A percentile compares a stretch with the other conserved stretches of the same genome.
Conservation (phyloP, 2,797 vertebrate species). For the Furcifer pardalis region DNA sequence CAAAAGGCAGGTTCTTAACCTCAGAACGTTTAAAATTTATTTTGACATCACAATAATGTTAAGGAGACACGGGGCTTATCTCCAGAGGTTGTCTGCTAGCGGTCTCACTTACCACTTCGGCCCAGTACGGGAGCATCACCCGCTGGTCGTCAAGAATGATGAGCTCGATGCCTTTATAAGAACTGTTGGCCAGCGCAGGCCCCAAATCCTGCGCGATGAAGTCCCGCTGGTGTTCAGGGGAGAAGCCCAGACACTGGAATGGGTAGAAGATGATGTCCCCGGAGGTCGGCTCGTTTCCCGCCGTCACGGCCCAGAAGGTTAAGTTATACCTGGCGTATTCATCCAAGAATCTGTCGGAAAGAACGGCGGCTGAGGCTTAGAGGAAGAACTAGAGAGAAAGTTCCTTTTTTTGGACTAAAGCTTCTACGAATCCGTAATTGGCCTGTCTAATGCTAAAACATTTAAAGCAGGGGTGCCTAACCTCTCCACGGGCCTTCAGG, state of each 20-base stretch:
- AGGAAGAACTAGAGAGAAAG: background rate
- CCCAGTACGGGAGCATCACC: slow-evolving; percentile 91
- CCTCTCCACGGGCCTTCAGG: too few species aligned
- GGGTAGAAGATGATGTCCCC: slow-evolving; percentile 88
- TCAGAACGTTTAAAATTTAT: too few species aligned
- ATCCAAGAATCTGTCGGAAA: slow-evolving; percentile 85
- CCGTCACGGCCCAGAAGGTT: slow-evolving; percentile 93
- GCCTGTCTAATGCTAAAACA: too few species aligned
- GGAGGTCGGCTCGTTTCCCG: slow-evolving; percentile 91
- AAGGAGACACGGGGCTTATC: too few species aligned
- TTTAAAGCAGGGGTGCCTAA: too few species aligned
- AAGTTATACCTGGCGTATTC: slow-evolving; percentile 89
- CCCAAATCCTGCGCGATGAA: slow-evolving; percentile 92
- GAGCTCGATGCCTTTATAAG: slow-evolving; percentile 76
- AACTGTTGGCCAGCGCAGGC: slow-evolving; percentile 84
- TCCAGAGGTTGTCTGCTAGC: too few species aligned
- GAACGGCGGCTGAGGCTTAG: fast-evolving
- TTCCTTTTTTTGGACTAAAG: too few species aligned
- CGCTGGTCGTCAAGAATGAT: slow-evolving; percentile 92
- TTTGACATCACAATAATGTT: too few species aligned
- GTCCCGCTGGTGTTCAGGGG: slow-evolving; percentile 89
- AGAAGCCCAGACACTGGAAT: slow-evolving; percentile 95
- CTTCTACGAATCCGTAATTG: too few species aligned
- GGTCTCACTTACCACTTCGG: slow-evolving; percentile 88
- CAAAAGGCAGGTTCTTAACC: too few species aligned